Base-by-base conservation (phyloP, 2,113 vertebrate genomes). In the Elachura formosa region DNA sequence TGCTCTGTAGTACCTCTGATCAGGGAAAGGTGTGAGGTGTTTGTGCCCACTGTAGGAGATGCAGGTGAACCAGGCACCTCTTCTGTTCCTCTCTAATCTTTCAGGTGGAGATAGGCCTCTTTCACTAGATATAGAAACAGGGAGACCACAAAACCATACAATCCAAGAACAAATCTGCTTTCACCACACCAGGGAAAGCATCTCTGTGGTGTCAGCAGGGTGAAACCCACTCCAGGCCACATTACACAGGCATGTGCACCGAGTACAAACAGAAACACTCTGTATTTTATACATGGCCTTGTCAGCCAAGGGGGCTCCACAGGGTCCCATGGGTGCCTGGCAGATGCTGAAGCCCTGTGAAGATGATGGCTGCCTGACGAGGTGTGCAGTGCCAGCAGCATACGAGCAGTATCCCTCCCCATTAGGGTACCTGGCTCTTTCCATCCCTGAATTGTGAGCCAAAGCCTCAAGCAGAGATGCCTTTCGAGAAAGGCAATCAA, bases 301-400 rank as follows among this genome's bases (percentile, higher is more conserved):
- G 24, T 12, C 40, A 90, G n/a, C 46, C 0, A 0, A 34, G 55
- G 46, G 3, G 4, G 9, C 25, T 48, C 10, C 17, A 9, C 2
- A 2, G 51, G 12, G 11, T 77, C 11, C 41, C 0, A 0, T 33
- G 71, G 34, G 43, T 78, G 56, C 43, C 73, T 79, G 54, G 24
- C 48, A 86, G 23, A 29, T 6, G 8, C 22, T 61, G 78, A 87
- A n/a, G 22, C n/a, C 14, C 45, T 6, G 14, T 0, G 1, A 56
- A 45, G 48, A 5, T 52, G 14, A 6, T 0, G 0, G 51, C 7
- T 87, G 31, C 36, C 38, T 48, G 24, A 4, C 7, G 2, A 34
- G 64, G 17, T 1, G 2, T 22, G 29, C 6, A 5, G 59, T 2
- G n/a, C 23, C 49, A 52, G 62, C 43, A 66, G 36, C 43, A 43